These are phyloP conservation scores for Macropodus opercularis DNA, from an alignment of 2,797 vertebrate genomes.

Conservation along the genomic window DNA sequence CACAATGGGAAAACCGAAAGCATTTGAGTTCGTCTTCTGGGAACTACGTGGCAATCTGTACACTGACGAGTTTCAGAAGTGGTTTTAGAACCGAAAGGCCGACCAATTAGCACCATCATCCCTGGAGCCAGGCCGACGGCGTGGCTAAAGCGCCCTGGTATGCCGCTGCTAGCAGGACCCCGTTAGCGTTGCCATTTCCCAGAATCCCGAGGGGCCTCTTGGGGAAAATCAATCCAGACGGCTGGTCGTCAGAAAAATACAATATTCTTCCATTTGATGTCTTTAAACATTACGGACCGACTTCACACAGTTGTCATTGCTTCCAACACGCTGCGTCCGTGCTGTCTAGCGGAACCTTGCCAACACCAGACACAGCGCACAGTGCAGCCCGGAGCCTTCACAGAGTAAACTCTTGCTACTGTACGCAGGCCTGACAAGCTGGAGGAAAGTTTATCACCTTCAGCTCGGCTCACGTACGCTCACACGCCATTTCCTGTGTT, in stretches of 20 bases:
- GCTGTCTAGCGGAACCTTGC: background rate
- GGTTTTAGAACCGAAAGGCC: background rate
- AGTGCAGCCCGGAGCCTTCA: too few species aligned
- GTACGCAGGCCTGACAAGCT: too few species aligned
- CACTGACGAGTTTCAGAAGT: background rate
- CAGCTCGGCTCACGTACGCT: too few species aligned
- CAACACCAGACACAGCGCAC: background rate
- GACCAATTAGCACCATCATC: background rate
- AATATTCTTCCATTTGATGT: conserved; percentile 1
- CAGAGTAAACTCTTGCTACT: too few species aligned
- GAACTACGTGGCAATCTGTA: background rate
- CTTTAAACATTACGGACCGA: background rate
- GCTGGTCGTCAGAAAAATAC: background rate
- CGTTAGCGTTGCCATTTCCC: background rate
- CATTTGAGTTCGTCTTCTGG: background rate
- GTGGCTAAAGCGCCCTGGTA: background rate
- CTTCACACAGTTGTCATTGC: background rate
- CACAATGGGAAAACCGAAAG: too few species aligned
- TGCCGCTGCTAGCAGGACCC: background rate
- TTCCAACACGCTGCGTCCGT: background rate
- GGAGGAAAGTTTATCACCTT: too few species aligned
- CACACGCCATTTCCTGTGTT: too few species aligned
- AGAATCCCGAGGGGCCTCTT: background rate
- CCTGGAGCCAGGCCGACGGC: background rate
- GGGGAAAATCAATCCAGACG: conserved; percentile 5